phyloP scores from a whole-genome alignment of 2,797 vertebrate genomes.

The Lerista edwardsae region DNA sequence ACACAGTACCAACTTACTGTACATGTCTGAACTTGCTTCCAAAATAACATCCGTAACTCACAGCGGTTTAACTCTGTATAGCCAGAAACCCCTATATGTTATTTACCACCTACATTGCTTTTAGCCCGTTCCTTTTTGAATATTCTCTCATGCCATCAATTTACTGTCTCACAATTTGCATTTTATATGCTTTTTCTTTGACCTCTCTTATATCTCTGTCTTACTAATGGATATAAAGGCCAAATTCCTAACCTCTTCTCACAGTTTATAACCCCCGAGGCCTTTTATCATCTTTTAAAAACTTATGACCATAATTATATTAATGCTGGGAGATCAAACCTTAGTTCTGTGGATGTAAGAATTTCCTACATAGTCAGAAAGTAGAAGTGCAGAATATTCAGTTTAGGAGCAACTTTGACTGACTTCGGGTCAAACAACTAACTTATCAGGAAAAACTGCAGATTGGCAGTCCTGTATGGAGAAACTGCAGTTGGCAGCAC shows the following conservation, averaged over 20 bases:
- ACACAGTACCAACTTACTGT: neutral
- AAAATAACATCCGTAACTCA: neutral
- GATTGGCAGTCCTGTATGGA: neutral
- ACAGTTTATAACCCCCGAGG: constrained; percentile 58
- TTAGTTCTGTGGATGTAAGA: constrained; percentile 48
- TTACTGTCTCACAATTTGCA: constrained; percentile 41
- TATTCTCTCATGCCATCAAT: constrained; percentile 28
- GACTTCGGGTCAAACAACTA: neutral
- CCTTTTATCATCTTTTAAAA: constrained; percentile 56
- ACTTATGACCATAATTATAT: constrained; percentile 50
- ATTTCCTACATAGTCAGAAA: constrained; percentile 8
- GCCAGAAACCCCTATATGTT: neutral
- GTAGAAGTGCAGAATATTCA: rapidly evolving
- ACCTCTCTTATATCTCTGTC: constrained; percentile 54
- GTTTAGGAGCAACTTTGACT: neutral
- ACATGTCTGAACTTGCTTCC: neutral
- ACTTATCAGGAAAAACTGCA: neutral
- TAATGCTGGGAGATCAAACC: constrained; percentile 42
- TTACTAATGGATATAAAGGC: constrained; percentile 67
- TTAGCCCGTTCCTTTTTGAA: constrained; percentile 41
- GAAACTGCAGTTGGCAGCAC: neutral
- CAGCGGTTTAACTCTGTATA: neutral
- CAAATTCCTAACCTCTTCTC: constrained; percentile 56
- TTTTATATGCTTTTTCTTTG: constrained; percentile 45
- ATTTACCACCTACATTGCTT: neutral